Evolutionary conservation across 2,888 invertebrate genomes (phyloP), one percentile per base, ranked within the genome.

Genomic region (Epinotia demarniana): DNA sequence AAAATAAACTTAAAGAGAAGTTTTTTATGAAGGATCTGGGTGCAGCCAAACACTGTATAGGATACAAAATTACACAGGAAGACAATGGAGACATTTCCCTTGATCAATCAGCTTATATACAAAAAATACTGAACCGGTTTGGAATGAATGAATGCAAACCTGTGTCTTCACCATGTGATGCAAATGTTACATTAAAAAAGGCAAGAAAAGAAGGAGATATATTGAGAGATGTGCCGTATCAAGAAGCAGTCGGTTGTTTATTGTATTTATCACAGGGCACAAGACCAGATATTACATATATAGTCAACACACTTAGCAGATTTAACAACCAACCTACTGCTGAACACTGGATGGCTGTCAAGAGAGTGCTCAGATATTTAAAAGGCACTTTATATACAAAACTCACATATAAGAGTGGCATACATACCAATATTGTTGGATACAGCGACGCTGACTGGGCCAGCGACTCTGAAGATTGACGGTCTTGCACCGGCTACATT

Each of bases 371-470:
- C 1, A 73, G 79, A 8, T 67, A 57, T 33, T 8, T 67, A 23
- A 77, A 78, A 57, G 79, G 77, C 18, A 80, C 80, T 12, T 16
- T 33, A 18, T 0, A 67, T 18, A 11, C 1, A 4, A 79, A 74
- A 53, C 39, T 78, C 16, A 53, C 23, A 2, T 78, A 78, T 70
- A 78, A 78, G 63, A 72, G 78, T 72, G 75, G 69, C 27, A 16
- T 23, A 23, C 23, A 71, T 55, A 43, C 62, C 11, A 60, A 69
- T 3, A 77, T 80, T 0, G 62, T 58, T 8, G 80, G 80, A 9
- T 79, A 79, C 57, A 79, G 80, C 72, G 78, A 83, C 78, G 76
- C 84, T 23, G 83, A 85, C 61, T 84, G 81, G 83, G 83, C 81
- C 55, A 13, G 23, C 1, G 16, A 23, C 23, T 23, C 27, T 13